A percentile compares a stretch with the other conserved stretches of the same genome.
phyloP scores from a whole-genome alignment of 2,797 vertebrate genomes.

The Lindbergichthys nudifrons region DNA sequence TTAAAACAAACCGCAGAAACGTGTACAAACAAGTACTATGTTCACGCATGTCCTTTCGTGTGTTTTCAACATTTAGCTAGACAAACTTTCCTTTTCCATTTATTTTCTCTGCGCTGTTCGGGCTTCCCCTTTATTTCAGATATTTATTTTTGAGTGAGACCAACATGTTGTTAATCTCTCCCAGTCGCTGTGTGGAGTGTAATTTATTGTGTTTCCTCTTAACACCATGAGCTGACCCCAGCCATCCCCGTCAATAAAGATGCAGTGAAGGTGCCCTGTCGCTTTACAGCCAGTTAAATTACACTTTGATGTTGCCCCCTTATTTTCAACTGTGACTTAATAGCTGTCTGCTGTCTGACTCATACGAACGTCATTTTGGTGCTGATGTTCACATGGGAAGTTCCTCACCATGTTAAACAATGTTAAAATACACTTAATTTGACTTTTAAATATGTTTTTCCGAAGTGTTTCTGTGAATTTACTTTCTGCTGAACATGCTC shows the following conservation, averaged over 20 bases:
- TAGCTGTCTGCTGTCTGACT: slow-evolving; percentile 77
- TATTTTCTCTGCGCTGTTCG: slow-evolving; percentile 26
- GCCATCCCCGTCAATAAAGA: slow-evolving; percentile 79
- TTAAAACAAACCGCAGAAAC: slow-evolving; percentile 65
- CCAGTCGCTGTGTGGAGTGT: slow-evolving; percentile 63
- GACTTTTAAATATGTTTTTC: background rate
- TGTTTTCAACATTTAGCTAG: background rate
- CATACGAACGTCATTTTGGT: slow-evolving; percentile 47
- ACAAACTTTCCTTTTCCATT: background rate
- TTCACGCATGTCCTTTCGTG: slow-evolving; percentile 23
- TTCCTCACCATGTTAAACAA: background rate
- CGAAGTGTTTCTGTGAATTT: slow-evolving; percentile 5
- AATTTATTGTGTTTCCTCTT: slow-evolving; percentile 84
- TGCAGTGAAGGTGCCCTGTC: slow-evolving; percentile 75
- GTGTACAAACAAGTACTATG: slow-evolving; percentile 62
- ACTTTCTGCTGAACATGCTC: slow-evolving; percentile 9
- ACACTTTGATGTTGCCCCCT: slow-evolving; percentile 85
- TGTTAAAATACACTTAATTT: background rate
- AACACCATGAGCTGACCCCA: slow-evolving; percentile 81
- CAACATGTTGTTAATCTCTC: slow-evolving; percentile 74
- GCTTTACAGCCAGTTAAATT: slow-evolving; percentile 87
- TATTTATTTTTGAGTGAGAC: slow-evolving; percentile 49
- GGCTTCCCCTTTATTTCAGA: slow-evolving; percentile 41
- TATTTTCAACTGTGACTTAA: slow-evolving; percentile 78
- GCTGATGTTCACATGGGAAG: slow-evolving; percentile 13